Evolutionary conservation across 2,888 invertebrate species (phyloP), one percentile per base, ranked within the genome.

Genomic region (Acanthococcus lagerstroemiae): DNA sequence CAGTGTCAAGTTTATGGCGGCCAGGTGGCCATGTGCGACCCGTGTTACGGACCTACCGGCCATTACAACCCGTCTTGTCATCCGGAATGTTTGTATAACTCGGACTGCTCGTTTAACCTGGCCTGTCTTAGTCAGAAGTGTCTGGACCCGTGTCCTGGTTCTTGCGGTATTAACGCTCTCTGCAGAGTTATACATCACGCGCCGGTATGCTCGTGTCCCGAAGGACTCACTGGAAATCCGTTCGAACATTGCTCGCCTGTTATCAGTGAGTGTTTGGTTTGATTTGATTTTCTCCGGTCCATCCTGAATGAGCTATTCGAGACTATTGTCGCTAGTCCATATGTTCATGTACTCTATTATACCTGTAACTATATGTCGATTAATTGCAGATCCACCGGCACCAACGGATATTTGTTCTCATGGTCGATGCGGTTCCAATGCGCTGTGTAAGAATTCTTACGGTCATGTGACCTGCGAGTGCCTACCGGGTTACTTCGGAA

Each of bases 391-490:
- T 17, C 58, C 46, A 3, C 44, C 55, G 12, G 57, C 46, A 3
- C 75, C 84, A 37, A 82, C 65, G n/a, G 90, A 92, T 74, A 88
- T 88, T 0, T 94, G 93, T 73, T 85, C 86, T 69, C 90, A 90
- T 77, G 80, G 89, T 30, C 90, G 82, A 70, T 91, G 91, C 74
- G 88, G 88, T 24, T 78, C 84, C 7, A 88, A 88, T 73, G 85
- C 89, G 1, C 76, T 82, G 65, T 89, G 88, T 72, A 79, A 80
- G 73, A 82, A 87, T 71, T 76, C 79, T 56, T 86, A 87, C 73
- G 93, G 93, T 75, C 82, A 87, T 69, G 89, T 92, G 1, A 79
- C 82, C 7, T 91, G 91, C 73, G 80, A 83, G 69, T 91, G 91
- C 74, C 80, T 82, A 67, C 81, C 82, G 66, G 85, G 84, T 57